These are phyloP conservation scores for Theropithecus gelada DNA, from an alignment of 2,113 vertebrate genomes.

Conservation along the genomic window DNA sequence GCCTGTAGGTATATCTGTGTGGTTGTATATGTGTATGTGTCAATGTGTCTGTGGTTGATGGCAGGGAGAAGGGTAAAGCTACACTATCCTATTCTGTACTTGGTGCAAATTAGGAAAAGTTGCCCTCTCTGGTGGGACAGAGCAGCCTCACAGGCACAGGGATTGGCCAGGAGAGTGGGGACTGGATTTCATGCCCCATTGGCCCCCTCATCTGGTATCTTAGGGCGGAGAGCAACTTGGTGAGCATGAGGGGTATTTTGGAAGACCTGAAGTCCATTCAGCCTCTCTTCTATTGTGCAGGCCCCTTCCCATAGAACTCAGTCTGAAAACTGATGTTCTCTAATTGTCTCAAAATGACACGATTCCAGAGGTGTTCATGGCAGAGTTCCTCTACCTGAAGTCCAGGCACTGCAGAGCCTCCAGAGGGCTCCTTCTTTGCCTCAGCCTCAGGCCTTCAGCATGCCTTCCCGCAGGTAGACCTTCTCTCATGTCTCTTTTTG, in stretches of 20 bases:
- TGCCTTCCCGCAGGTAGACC: not conserved
- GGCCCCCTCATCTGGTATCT: not conserved
- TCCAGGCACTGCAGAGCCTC: not conserved
- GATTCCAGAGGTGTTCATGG: not conserved
- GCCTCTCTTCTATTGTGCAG: not conserved
- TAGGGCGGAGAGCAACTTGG: not conserved
- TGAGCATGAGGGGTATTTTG: not conserved
- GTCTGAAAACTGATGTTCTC: not conserved
- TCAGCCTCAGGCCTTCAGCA: fast-evolving
- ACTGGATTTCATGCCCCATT: not conserved
- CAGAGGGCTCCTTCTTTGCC: not conserved
- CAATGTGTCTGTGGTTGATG: not conserved
- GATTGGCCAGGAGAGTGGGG: not conserved
- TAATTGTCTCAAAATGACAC: not conserved
- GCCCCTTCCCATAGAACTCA: not conserved
- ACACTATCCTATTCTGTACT: not conserved
- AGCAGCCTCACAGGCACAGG: not conserved
- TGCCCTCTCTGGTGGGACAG: not conserved
- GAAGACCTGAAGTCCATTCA: not conserved
- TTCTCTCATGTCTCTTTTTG: not conserved
- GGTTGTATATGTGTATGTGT: not conserved
- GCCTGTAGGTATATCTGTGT: not conserved
- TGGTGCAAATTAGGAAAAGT: not conserved
- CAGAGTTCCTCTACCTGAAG: not conserved
- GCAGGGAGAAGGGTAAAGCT: not conserved